Evolutionary conservation across 2,113 vertebrate species (phyloP).

Genomic region (Siniperca knerii): DNA sequence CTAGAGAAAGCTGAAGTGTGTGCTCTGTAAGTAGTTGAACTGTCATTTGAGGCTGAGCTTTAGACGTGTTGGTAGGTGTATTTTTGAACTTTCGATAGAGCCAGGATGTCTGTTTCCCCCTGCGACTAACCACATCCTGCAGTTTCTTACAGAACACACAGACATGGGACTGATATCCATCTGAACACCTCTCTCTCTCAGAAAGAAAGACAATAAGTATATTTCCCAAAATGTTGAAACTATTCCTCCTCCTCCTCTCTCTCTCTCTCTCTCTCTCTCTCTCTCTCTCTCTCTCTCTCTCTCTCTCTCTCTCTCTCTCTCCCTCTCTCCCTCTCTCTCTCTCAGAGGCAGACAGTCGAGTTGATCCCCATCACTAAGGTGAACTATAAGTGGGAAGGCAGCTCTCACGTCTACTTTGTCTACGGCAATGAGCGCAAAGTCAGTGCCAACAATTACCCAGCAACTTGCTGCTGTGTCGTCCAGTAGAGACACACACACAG

Average conservation of each 20-base stretch:
- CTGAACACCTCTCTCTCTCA: not conserved
- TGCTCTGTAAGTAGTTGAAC: too few relatives aligned
- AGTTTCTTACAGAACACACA: not conserved
- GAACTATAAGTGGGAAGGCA: constrained; percentile 84
- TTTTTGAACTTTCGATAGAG: not conserved
- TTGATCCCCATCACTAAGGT: constrained; percentile 86
- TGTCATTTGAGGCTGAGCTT: not conserved
- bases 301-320: not conserved
- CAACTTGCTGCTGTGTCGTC: constrained; percentile 84
- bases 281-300: not conserved
- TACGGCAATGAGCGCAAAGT: constrained; percentile 85
- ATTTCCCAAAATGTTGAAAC: not conserved
- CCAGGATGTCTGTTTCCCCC: not conserved
- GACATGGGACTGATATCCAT: not conserved
- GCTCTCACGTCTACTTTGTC: constrained; percentile 76
- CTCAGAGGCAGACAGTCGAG: constrained; percentile 86
- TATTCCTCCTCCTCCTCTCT: constrained; percentile 1
- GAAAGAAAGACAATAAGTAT: not conserved
- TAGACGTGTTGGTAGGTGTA: not conserved
- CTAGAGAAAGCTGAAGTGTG: too few relatives aligned
- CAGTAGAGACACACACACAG: constrained; percentile 45
- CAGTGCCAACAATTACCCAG: constrained; percentile 80
- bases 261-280: too few relatives aligned
- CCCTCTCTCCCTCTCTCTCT: not conserved
- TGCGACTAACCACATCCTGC: not conserved